phyloP scores from a whole-genome alignment of 2,888 invertebrate species.

The Troilus luridus region DNA sequence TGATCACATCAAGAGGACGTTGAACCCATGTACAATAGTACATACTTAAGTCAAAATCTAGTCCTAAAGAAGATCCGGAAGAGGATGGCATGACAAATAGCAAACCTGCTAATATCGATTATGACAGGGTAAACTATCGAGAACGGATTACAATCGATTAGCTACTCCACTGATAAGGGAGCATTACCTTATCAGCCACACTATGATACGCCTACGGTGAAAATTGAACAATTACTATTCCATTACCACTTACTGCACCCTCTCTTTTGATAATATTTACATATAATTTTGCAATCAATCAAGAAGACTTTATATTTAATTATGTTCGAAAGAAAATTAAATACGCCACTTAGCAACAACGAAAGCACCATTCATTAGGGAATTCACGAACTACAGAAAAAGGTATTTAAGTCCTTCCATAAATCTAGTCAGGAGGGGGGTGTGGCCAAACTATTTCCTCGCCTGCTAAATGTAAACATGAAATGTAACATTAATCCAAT shows the following conservation, averaged over 20 bases:
- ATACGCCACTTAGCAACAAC: too few species aligned
- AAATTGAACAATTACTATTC: not conserved
- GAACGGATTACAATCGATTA: slow-evolving; percentile 6
- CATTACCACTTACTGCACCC: not conserved
- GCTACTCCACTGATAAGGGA: not conserved
- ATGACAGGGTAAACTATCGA: slow-evolving; percentile 16
- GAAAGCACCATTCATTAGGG: too few species aligned
- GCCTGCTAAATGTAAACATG: too few species aligned
- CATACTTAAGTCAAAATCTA: not conserved
- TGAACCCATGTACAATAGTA: not conserved
- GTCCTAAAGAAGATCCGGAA: not conserved
- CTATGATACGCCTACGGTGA: not conserved
- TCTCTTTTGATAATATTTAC: not conserved
- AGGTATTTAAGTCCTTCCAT: too few species aligned
- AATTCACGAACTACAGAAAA: too few species aligned
- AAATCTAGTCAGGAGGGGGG: too few species aligned
- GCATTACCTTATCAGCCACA: not conserved
- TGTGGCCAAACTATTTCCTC: too few species aligned
- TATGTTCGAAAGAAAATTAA: too few species aligned
- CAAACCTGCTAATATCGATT: not conserved
- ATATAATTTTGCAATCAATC: not conserved
- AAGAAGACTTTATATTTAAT: not conserved
- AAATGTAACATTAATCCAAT: too few species aligned
- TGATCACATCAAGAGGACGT: not conserved
- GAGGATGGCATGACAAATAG: not conserved